Percentiles rank a stretch among this genome's conserved stretches.
These are phyloP conservation scores for Dufourea novaeangliae DNA, from an alignment of 1,140 invertebrate species.

Conservation along the genomic window DNA sequence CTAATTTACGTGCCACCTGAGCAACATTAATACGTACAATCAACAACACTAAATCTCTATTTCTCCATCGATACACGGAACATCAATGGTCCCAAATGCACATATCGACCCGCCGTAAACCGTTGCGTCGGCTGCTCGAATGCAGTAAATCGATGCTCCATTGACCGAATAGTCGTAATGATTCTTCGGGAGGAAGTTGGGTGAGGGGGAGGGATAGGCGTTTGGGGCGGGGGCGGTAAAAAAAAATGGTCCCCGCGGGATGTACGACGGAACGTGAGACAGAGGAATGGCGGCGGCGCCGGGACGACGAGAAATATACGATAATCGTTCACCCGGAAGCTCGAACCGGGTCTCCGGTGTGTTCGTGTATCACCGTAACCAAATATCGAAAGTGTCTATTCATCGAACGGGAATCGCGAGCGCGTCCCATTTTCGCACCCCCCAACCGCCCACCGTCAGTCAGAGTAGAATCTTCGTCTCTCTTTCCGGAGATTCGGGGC, in stretches of 20 bases:
- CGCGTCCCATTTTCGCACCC: conserved; percentile 9
- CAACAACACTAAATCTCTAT: too few species aligned
- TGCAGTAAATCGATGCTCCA: conserved; percentile 38
- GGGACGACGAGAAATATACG: conserved; percentile 24
- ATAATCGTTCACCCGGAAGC: conserved; percentile 40
- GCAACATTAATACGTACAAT: too few species aligned
- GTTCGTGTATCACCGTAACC: neutral
- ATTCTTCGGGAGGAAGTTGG: conserved; percentile 1
- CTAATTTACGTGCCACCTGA: too few species aligned
- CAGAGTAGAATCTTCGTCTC: too few species aligned
- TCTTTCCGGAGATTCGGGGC: neutral
- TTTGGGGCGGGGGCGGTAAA: neutral
- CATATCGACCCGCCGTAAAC: neutral
- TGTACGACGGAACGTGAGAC: conserved; percentile 19
- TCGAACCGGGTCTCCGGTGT: neutral
- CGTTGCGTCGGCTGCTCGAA: too few species aligned
- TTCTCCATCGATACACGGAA: too few species aligned
- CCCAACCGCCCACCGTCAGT: neutral
- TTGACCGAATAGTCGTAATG: conserved; percentile 37
- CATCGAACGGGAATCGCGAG: conserved; percentile 4
- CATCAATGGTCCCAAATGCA: neutral
- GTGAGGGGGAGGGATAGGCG: too few species aligned
- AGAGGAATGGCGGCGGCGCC: neutral
- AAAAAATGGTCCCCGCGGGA: conserved; percentile 37
- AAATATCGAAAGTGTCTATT: conserved; percentile 40